Percentiles rank a stretch among this genome's conserved stretches.
Conservation (phyloP, 2,888 invertebrate species). For the Dimorphilus gyrociliatus region DNA sequence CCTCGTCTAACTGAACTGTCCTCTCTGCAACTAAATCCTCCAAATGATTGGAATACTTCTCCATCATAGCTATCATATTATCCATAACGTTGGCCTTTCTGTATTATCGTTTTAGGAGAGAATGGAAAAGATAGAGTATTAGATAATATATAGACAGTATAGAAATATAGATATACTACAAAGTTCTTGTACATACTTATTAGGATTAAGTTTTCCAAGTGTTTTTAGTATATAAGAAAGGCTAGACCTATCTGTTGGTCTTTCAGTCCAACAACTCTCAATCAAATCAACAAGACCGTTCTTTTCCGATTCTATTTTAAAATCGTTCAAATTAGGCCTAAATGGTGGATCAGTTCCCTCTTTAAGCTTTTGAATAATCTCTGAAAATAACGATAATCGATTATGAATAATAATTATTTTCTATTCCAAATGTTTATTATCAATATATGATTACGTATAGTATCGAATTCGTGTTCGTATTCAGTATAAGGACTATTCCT, state of each 20-base stretch:
- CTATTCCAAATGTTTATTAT: neutral
- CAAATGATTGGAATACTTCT: conserved; percentile 25
- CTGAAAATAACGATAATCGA: conserved; percentile 11
- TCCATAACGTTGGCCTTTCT: conserved; percentile 22
- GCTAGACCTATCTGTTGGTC: conserved; percentile 16
- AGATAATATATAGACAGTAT: neutral
- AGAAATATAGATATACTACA: neutral
- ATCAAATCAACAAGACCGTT: conserved; percentile 14
- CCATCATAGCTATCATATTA: conserved; percentile 31
- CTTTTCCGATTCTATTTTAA: conserved; percentile 7
- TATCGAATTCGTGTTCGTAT: conserved; percentile 3
- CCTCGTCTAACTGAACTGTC: conserved; percentile 24
- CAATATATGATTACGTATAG: neutral
- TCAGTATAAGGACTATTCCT: conserved; percentile 19
- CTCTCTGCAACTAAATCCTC: conserved; percentile 29
- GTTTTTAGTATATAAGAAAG: conserved; percentile 15
- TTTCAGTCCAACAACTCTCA: conserved; percentile 19
- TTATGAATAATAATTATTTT: neutral
- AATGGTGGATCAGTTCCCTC: conserved; percentile 1
- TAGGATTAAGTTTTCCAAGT: conserved; percentile 20
- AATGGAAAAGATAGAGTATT: neutral
- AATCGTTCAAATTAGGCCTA: conserved; percentile 4
- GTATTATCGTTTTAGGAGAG: neutral
- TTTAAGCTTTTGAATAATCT: conserved; percentile 10
- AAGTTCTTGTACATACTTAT: conserved; percentile 8